These are phyloP conservation scores for Nemoura dubitans DNA, from an alignment of 2,888 invertebrate genomes.

Conservation along the genomic window DNA sequence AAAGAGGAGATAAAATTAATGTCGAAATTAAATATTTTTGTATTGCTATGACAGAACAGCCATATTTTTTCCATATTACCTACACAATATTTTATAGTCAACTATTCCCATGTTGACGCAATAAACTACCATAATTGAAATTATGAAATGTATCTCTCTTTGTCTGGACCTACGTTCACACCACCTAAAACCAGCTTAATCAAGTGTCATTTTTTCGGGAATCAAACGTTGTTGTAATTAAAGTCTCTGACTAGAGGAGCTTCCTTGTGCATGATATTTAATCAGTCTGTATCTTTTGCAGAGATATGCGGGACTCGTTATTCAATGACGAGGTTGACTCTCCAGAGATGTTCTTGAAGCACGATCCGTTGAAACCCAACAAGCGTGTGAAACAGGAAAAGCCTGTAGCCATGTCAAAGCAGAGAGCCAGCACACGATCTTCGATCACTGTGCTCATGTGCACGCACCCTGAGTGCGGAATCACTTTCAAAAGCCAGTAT, in stretches of 20 bases:
- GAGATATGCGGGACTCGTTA: not conserved
- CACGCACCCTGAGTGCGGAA: not conserved
- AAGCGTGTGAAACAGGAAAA: not conserved
- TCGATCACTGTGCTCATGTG: not conserved
- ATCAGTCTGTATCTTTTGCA: not conserved
- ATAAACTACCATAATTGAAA: not conserved
- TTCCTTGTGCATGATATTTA: not conserved
- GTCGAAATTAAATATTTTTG: too few species aligned
- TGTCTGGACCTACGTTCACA: not conserved
- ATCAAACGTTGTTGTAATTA: not conserved
- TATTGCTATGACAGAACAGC: too few species aligned
- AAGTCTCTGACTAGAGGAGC: not conserved
- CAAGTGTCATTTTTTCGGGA: not conserved
- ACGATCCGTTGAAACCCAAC: conserved; percentile 4
- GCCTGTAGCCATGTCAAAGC: not conserved
- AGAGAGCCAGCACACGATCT: not conserved
- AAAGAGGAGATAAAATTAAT: too few species aligned
- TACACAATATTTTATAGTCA: too few species aligned
- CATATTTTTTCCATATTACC: too few species aligned
- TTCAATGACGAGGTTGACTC: not conserved
- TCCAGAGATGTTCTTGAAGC: not conserved
- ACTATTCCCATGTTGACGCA: not conserved
- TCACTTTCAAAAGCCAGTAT: not conserved
- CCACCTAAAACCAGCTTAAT: not conserved
- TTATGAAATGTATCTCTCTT: not conserved